phyloP scores from a whole-genome alignment of 2,113 vertebrate genomes.

The Gulo gulo region DNA sequence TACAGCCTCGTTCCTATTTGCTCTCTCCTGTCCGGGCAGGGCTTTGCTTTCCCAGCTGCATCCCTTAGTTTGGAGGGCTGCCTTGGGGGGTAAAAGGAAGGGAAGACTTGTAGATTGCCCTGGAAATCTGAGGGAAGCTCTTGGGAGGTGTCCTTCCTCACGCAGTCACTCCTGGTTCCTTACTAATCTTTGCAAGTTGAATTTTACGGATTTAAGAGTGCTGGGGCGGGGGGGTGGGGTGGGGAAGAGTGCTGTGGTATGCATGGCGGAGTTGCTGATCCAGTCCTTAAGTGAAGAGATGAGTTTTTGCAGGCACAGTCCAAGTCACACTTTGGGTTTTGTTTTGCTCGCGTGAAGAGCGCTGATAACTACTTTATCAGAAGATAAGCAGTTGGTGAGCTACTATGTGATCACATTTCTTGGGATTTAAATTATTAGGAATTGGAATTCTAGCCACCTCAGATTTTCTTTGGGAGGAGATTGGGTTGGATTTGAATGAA shows the following conservation, averaged over 20 bases:
- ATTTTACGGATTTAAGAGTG: background rate
- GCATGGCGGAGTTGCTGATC: background rate
- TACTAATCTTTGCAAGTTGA: background rate
- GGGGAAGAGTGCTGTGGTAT: background rate
- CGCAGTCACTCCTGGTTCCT: accelerated
- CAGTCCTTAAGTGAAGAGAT: background rate
- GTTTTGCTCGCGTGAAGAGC: background rate
- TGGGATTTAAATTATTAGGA: background rate
- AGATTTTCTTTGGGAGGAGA: background rate
- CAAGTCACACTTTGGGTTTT: background rate
- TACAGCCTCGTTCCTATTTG: background rate
- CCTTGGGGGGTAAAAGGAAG: background rate
- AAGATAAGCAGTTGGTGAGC: background rate
- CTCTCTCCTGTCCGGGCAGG: background rate
- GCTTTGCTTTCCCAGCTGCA: background rate
- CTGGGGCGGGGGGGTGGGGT: too few species aligned
- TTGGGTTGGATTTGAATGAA: background rate
- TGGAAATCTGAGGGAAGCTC: background rate
- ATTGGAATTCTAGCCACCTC: background rate
- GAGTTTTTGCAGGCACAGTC: background rate
- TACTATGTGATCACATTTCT: background rate
- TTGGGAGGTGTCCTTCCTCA: too few species aligned
- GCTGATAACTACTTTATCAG: background rate
- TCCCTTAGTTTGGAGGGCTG: background rate
- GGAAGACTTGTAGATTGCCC: background rate